A percentile compares a stretch with the other conserved stretches of the same genome.
These are phyloP conservation scores for Drosophila mayaguana DNA, from an alignment of 2,888 invertebrate species.

Conservation along the genomic window DNA sequence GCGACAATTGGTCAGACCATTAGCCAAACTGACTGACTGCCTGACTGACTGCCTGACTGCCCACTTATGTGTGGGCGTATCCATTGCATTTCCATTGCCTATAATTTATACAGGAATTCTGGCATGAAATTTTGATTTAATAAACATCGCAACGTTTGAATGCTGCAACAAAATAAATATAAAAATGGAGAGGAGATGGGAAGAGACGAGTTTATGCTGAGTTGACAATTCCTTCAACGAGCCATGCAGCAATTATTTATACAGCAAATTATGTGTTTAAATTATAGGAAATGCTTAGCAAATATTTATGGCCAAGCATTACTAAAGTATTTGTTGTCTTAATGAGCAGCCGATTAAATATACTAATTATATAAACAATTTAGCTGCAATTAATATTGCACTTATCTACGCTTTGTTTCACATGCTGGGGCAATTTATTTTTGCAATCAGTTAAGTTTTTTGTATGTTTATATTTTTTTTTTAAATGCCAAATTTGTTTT, in stretches of 20 bases:
- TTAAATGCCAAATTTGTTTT: constrained; percentile 9
- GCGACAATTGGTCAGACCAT: constrained; percentile 77
- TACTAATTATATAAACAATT: not conserved
- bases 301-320: not conserved
- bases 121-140: constrained; percentile 59
- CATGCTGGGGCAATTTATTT: not conserved
- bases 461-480: not conserved
- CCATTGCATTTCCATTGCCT: constrained; percentile 36
- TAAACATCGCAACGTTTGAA: constrained; percentile 30
- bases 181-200: not conserved
- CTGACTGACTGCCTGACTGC: constrained; percentile 5
- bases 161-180: not conserved
- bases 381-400: not conserved
- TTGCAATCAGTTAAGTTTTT: not conserved
- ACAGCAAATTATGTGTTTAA: constrained; percentile 32
- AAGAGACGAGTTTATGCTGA: not conserved
- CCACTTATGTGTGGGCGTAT: constrained; percentile 61
- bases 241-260: constrained; percentile 10
- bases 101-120: constrained; percentile 71
- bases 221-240: constrained; percentile 44
- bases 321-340: not conserved
- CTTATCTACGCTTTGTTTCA: constrained; percentile 6
- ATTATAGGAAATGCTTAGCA: constrained; percentile 28
- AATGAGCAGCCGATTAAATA: constrained; percentile 3
- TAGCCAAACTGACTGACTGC: constrained; percentile 46